Conservation (phyloP, 2,797 vertebrate genomes). For the Diceros bicornis region DNA sequence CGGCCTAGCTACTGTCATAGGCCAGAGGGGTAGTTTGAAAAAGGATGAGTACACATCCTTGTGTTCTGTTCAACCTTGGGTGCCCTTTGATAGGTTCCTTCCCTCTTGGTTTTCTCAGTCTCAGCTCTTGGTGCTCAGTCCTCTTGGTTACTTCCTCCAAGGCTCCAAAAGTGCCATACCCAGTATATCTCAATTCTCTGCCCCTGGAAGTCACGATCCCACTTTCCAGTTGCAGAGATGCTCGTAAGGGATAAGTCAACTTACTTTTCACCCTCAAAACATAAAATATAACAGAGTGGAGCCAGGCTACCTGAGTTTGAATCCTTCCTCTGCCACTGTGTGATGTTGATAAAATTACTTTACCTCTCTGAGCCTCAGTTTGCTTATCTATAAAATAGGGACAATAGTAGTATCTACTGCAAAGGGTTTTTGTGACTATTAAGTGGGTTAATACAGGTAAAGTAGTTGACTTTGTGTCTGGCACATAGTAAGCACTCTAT, state of each 20-base stretch:
- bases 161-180: not conserved
- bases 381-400: slow-evolving; percentile 27
- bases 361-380: slow-evolving; percentile 39
- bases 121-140: not conserved
- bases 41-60: not conserved
- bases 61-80: not conserved
- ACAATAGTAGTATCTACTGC: slow-evolving; percentile 14
- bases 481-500: not conserved
- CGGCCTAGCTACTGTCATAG: not conserved
- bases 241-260: not conserved
- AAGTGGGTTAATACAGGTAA: not conserved
- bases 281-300: not conserved
- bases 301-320: not conserved
- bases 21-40: not conserved
- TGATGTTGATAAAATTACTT: slow-evolving; percentile 12
- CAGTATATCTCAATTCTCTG: not conserved
- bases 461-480: not conserved
- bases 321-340: not conserved
- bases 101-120: not conserved
- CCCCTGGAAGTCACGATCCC: not conserved
- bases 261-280: not conserved
- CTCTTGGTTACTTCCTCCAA: not conserved
- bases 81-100: not conserved
- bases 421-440: not conserved
- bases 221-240: not conserved